A percentile compares a stretch with the other conserved stretches of the same genome.
Conservation (phyloP, 2,888 invertebrate species). For the Drosophila eohydei region DNA sequence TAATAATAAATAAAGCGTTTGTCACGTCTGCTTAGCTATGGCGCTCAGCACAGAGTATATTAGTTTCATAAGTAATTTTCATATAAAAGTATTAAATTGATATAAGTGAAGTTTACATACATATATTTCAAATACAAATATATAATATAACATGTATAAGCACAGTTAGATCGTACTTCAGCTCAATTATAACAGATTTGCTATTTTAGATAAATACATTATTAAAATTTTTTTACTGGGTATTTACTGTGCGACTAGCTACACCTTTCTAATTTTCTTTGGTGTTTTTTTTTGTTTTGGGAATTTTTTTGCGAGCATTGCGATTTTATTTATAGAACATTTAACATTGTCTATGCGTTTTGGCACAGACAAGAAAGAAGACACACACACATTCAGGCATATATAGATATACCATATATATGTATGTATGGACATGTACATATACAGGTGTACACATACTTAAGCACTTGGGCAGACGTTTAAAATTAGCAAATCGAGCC, state of each 20-base stretch:
- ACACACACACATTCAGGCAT: constrained; percentile 20
- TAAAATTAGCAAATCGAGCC: constrained; percentile 61
- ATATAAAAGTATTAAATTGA: no score
- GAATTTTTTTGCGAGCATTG: constrained; percentile 59
- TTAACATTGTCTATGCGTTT: constrained; percentile 66
- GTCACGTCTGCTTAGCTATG: background rate
- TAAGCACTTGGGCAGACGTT: constrained; percentile 33
- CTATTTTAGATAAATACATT: background rate
- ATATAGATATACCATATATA: constrained; percentile 8
- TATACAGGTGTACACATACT: constrained; percentile 28
- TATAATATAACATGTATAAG: background rate
- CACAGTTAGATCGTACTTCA: background rate
- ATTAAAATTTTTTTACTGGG: background rate
- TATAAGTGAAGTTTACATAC: background rate
- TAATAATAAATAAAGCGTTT: background rate
- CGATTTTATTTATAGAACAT: constrained; percentile 48
- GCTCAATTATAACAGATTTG: background rate
- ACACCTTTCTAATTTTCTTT: background rate
- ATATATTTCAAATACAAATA: background rate
- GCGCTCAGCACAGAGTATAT: background rate
- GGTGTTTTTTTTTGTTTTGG: constrained; percentile 32
- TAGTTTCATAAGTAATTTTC: background rate
- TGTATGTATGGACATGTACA: background rate
- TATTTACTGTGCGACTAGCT: background rate
- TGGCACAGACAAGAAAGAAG: constrained; percentile 46